These are phyloP conservation scores for Microcebus tavaratra DNA, from an alignment of 2,113 vertebrate species.

Conservation along the genomic window DNA sequence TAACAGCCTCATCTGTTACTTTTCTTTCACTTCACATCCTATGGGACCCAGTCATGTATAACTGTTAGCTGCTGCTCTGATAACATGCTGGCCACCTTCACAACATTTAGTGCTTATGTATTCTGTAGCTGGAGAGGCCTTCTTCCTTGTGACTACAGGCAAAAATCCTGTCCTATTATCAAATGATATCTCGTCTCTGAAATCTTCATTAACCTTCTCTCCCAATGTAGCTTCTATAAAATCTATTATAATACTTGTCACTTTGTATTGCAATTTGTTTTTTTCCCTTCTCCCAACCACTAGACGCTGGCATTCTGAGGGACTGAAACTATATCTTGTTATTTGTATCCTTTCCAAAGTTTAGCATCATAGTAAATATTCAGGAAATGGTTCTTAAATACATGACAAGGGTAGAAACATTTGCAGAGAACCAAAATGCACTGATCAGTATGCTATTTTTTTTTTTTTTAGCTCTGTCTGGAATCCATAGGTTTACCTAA, in stretches of 20 bases:
- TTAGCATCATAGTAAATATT: not conserved
- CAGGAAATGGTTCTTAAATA: constrained; percentile 22
- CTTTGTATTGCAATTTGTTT: not conserved
- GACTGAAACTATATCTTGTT: not conserved
- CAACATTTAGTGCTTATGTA: not conserved
- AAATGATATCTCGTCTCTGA: not conserved
- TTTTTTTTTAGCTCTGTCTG: not conserved
- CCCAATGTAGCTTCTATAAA: not conserved
- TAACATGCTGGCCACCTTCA: not conserved
- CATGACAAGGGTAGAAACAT: not conserved
- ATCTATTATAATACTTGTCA: not conserved
- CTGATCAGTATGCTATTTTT: not conserved
- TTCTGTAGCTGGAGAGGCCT: not conserved
- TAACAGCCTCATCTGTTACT: not conserved
- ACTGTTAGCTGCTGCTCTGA: not conserved
- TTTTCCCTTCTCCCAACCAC: not conserved
- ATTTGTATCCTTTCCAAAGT: not conserved
- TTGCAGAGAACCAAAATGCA: not conserved
- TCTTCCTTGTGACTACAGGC: not conserved
- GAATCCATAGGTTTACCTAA: not conserved
- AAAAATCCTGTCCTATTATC: not conserved
- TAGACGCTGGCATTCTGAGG: not conserved
- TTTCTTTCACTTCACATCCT: not conserved
- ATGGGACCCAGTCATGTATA: not conserved
- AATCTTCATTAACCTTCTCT: not conserved